Evolutionary conservation across 1,140 invertebrate species (phyloP).

Genomic region (Paracyclopina nana): DNA sequence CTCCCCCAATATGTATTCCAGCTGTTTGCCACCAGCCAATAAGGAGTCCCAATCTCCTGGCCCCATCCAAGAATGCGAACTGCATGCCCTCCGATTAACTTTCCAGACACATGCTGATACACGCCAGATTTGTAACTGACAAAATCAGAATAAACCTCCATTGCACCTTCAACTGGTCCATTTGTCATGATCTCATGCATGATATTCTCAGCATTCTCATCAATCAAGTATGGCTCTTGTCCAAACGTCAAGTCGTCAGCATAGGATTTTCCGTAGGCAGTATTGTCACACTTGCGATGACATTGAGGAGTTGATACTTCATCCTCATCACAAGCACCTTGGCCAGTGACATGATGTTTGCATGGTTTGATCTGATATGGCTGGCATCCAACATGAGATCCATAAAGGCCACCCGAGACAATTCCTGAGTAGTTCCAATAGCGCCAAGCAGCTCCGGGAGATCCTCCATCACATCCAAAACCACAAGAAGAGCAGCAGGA

Average conservation of each 20-base stretch:
- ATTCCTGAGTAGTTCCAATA: constrained; percentile 27
- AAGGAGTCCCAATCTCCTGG: constrained; percentile 30
- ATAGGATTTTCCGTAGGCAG: constrained; percentile 14
- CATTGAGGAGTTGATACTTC: constrained; percentile 1
- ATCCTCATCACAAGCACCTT: background rate
- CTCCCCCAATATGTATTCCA: constrained; percentile 38
- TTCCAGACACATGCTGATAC: constrained; percentile 31
- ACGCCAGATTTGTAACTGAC: constrained; percentile 36
- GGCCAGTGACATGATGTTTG: constrained; percentile 35
- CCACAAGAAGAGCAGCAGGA: constrained; percentile 35
- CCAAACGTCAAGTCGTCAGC: constrained; percentile 21
- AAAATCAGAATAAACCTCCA: constrained; percentile 38
- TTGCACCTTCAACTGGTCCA: constrained; percentile 37
- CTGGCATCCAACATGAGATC: constrained; percentile 25
- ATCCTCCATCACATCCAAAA: constrained; percentile 33
- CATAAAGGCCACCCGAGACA: constrained; percentile 34
- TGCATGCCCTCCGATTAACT: constrained; percentile 35
- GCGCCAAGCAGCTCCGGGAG: constrained; percentile 31
- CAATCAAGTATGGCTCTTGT: constrained; percentile 28
- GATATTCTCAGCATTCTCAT: constrained; percentile 28
- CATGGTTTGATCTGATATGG: constrained; percentile 34
- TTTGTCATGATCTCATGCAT: constrained; percentile 34
- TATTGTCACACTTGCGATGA: constrained; percentile 8
- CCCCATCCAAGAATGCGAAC: constrained; percentile 38
- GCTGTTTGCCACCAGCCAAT: constrained; percentile 38